A percentile compares a stretch with the other conserved stretches of the same genome.
These are phyloP conservation scores for Hippocampus guttulatus DNA, from an alignment of 2,113 vertebrate genomes.

Conservation along the genomic window DNA sequence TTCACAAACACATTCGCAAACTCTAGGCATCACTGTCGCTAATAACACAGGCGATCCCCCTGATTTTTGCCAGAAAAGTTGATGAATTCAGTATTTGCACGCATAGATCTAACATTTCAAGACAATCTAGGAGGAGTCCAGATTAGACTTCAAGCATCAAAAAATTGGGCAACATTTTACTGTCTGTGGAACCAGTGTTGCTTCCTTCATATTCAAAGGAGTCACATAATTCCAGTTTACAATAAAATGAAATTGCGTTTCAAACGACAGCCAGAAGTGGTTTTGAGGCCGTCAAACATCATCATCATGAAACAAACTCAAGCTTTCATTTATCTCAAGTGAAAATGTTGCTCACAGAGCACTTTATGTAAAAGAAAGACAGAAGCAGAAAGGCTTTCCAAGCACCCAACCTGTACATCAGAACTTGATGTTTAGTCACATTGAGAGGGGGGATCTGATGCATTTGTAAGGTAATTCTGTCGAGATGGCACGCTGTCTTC, in stretches of 20 bases:
- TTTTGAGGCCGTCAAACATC: not conserved
- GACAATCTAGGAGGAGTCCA: not conserved
- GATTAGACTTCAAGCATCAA: not conserved
- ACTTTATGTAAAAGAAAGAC: conserved; percentile 7
- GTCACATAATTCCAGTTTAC: not conserved
- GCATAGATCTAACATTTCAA: not conserved
- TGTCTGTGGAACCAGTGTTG: not conserved
- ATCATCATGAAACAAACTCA: not conserved
- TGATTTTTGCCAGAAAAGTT: too few relatives aligned
- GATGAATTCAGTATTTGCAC: too few relatives aligned
- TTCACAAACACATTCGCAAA: too few relatives aligned
- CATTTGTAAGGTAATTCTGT: conserved; percentile 40
- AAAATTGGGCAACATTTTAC: not conserved
- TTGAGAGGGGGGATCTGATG: conserved; percentile 35
- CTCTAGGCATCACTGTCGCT: too few relatives aligned
- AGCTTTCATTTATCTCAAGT: not conserved
- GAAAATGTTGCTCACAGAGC: not conserved
- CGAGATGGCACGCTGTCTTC: conserved; percentile 42
- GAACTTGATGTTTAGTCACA: conserved; percentile 43
- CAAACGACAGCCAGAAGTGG: not conserved
- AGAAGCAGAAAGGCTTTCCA: conserved; percentile 31
- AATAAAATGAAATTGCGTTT: not conserved
- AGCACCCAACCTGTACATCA: conserved; percentile 35
- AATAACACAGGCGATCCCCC: too few relatives aligned
- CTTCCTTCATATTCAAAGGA: not conserved